Conservation (phyloP, 2,797 vertebrate species). For the Molossus alvarezi region DNA sequence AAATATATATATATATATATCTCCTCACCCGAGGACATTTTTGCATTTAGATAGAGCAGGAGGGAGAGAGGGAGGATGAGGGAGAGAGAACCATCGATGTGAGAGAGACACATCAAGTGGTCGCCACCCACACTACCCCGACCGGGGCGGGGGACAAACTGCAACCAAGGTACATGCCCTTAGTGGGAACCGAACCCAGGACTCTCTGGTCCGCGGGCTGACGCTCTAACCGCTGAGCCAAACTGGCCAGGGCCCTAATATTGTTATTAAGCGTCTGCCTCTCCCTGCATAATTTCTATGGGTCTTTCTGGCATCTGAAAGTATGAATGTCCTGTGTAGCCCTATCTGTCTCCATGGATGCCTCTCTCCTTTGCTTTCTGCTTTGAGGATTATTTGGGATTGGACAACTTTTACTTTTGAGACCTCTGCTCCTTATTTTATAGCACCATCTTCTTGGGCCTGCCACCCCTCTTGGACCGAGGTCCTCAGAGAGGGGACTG, state of each 20-base stretch:
- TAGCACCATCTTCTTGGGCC: neutral
- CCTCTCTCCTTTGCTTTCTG: neutral
- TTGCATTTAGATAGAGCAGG: no score
- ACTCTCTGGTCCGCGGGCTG: no score
- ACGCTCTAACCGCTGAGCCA: no score
- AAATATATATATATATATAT: no score
- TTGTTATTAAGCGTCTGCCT: neutral
- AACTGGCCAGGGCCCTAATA: neutral
- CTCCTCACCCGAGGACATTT: no score
- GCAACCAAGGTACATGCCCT: no score
- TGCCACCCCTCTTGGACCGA: neutral
- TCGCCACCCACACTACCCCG: no score
- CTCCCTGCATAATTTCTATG: neutral
- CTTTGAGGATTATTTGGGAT: neutral
- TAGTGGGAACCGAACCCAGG: no score
- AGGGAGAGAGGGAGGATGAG: no score
- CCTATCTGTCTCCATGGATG: neutral
- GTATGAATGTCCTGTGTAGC: neutral
- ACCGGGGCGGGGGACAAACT: no score
- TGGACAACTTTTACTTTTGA: neutral
- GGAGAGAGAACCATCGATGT: no score
- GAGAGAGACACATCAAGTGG: no score
- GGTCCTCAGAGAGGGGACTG: neutral
- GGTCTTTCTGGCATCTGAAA: neutral
- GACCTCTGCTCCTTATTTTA: neutral